Conservation (phyloP, 2,888 invertebrate species). For the Amaurobius ferox region DNA sequence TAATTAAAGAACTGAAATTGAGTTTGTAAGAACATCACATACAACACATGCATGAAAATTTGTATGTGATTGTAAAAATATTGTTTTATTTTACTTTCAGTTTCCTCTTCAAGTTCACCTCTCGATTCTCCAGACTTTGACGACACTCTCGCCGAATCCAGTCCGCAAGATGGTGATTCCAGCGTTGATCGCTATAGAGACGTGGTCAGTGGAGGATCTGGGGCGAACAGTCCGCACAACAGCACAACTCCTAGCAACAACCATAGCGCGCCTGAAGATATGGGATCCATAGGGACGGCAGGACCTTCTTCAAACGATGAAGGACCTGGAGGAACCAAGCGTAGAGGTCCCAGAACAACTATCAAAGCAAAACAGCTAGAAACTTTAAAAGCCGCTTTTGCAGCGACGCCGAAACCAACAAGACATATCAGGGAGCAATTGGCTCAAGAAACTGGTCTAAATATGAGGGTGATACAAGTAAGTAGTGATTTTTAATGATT, state of each 20-base stretch:
- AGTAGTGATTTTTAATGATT: too few relatives aligned
- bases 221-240: conserved; percentile 52
- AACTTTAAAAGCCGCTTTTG: conserved; percentile 98
- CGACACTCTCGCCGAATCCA: conserved; percentile 42
- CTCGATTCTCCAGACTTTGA: conserved; percentile 61
- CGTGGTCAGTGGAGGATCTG: conserved; percentile 63
- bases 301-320: conserved; percentile 55
- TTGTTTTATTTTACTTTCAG: background rate
- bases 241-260: background rate
- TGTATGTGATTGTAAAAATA: too few relatives aligned
- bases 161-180: conserved; percentile 30
- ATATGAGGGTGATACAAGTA: conserved; percentile 99
- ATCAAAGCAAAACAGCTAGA: conserved; percentile 99
- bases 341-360: conserved; percentile 97
- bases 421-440: conserved; percentile 99
- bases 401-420: conserved; percentile 99
- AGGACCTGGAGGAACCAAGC: conserved; percentile 87
- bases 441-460: conserved; percentile 98
- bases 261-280: conserved; percentile 35
- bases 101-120: conserved; percentile 37
- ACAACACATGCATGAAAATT: too few relatives aligned
- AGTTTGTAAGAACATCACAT: too few relatives aligned
- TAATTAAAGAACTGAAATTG: too few relatives aligned
- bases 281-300: background rate
- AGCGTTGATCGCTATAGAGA: conserved; percentile 54